Base-by-base conservation (phyloP, 30 jellyfish, hydroid and myxozoan genomes). In the Cassiopea xamachana region DNA sequence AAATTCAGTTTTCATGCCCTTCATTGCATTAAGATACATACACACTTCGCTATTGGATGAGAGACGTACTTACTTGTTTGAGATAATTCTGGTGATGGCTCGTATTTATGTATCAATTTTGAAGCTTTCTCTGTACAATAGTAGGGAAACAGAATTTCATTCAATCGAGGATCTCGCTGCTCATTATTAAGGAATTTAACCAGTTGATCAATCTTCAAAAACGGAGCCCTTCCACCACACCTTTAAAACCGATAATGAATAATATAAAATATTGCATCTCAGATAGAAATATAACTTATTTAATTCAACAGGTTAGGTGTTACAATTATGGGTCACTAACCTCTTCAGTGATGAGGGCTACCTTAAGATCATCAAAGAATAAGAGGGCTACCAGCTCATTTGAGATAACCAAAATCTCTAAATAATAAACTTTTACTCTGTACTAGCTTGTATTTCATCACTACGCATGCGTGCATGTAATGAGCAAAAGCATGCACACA, bases 161-260 rank as follows among this genome's bases (percentile, higher is more conserved):
- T 96, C 75, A 96, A 91, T 48, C 99, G 94, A 1, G 98, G 99
- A 76, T 96, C 99, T 13, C 99, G 87, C 72, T 96, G 99, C 43
- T 90, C 97, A n/a, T 72, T 94, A 75, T 96, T 96, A 19, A 96
- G 75, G 69, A 96, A 96, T 51, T 92, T 93, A 12, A 96, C 97
- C 60, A 96, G 83, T 77, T 96, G 99, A 27, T 92, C 91, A 17
- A 84, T 55, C 48, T 94, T 88, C 69, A 96, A 70, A 69, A 87
- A 96, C 49, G 97, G 98, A 46, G 97, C 91, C 76, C 93, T 87
- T 55, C 95, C 95, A 46, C 98, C 97, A 47, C 98, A 93, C 92
- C 99, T 91, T 62, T 46, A 68, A 73, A 68, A 1, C 18, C 5
- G 48, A 9, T 9, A 14, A 67, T 44, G 50, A 27, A 27, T 10